A percentile compares a stretch with the other conserved stretches of the same genome.
These are phyloP conservation scores for Catharus fuscescens DNA, from an alignment of 2,113 vertebrate species.

Conservation along the genomic window DNA sequence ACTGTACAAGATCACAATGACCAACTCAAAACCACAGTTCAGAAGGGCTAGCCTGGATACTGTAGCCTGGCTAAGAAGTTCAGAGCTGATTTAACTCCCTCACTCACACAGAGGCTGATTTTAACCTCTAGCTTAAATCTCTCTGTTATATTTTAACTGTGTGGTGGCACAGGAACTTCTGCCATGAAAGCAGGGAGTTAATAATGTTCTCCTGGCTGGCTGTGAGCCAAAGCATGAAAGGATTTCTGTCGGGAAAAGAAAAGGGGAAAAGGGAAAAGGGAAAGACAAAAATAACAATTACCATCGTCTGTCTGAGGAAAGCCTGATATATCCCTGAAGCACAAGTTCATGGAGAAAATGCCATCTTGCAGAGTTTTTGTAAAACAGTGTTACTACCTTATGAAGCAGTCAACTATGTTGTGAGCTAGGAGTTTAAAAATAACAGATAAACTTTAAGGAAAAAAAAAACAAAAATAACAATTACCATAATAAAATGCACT, in stretches of 20 bases:
- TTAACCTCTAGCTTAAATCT: not conserved
- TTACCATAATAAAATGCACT: not conserved
- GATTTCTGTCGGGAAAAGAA: not conserved
- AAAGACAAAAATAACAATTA: no score
- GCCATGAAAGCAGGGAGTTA: not conserved
- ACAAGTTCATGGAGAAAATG: not conserved
- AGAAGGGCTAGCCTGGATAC: not conserved
- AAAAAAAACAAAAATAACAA: not conserved
- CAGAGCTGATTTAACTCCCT: not conserved
- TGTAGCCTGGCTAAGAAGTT: not conserved
- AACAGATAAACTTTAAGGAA: not conserved
- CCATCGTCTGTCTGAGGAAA: not conserved
- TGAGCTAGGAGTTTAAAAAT: slow-evolving; percentile 1
- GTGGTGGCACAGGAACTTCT: not conserved
- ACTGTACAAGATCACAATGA: not conserved
- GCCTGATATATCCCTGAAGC: not conserved
- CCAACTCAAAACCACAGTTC: not conserved
- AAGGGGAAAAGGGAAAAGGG: not conserved
- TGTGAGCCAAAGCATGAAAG: not conserved
- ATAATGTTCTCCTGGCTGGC: not conserved
- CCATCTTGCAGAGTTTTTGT: not conserved
- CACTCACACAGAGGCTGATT: not conserved
- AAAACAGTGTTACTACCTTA: not conserved
- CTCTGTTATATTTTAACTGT: not conserved
- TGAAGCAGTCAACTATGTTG: not conserved